Conservation (phyloP, 1,140 invertebrate species). For the Drosophila orena region DNA sequence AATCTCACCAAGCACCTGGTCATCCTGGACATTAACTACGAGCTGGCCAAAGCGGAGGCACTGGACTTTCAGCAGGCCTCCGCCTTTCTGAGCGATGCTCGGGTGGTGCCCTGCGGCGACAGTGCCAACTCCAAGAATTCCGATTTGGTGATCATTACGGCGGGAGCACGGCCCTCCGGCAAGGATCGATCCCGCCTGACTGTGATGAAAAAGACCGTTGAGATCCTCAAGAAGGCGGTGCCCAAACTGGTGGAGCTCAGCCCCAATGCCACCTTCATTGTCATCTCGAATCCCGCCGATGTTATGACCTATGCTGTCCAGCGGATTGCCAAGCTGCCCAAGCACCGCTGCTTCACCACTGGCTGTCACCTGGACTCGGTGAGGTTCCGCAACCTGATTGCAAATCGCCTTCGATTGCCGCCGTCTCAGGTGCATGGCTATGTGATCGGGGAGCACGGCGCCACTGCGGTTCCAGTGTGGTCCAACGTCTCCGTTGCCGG, state of each 20-base stretch:
- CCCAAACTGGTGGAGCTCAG: conserved; percentile 92
- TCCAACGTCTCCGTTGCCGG: conserved; percentile 87
- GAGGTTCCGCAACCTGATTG: conserved; percentile 92
- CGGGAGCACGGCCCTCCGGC: conserved; percentile 93
- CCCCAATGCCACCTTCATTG: conserved; percentile 91
- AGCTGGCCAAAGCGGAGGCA: conserved; percentile 30
- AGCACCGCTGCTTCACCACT: conserved; percentile 93
- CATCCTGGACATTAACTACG: conserved; percentile 29
- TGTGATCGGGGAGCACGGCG: conserved; percentile 94
- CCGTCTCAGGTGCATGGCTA: conserved; percentile 92
- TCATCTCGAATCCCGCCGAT: conserved; percentile 95
- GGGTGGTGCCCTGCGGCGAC: conserved; percentile 85
- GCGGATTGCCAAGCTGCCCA: conserved; percentile 93
- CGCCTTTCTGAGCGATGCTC: conserved; percentile 28
- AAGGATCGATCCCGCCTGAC: conserved; percentile 89
- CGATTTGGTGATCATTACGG: conserved; percentile 92
- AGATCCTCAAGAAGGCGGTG: conserved; percentile 93
- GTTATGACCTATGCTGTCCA: conserved; percentile 94
- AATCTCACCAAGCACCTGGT: conserved; percentile 31
- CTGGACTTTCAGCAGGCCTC: conserved; percentile 48
- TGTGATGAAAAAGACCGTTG: conserved; percentile 92
- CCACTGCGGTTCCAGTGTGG: conserved; percentile 92
- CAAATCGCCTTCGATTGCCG: conserved; percentile 90
- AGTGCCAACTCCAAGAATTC: conserved; percentile 91
- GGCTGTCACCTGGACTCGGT: conserved; percentile 95